These are phyloP conservation scores for Schizaphis graminum DNA, from an alignment of 2,888 invertebrate species.

Conservation along the genomic window DNA sequence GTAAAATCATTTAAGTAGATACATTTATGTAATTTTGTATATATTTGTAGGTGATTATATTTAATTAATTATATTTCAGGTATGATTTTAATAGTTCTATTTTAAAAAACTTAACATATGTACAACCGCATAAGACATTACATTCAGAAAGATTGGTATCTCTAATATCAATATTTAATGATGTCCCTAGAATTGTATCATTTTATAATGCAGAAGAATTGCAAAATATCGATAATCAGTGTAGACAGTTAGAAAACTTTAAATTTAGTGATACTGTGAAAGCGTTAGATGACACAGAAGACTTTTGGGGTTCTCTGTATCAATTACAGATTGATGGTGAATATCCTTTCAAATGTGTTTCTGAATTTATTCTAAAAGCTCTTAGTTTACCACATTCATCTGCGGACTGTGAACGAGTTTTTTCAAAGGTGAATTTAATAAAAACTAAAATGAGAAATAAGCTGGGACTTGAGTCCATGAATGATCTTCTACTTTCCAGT, in stretches of 20 bases:
- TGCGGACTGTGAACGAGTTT: constrained; percentile 5
- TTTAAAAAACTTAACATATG: not conserved
- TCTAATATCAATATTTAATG: not conserved
- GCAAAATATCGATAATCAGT: not conserved
- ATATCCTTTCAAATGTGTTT: not conserved
- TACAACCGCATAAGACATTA: not conserved
- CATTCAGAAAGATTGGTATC: not conserved
- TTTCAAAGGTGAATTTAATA: constrained; percentile 3
- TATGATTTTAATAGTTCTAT: constrained; percentile 7
- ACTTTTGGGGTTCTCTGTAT: not conserved
- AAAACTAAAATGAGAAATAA: constrained; percentile 15
- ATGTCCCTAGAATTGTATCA: not conserved
- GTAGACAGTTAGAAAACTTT: not conserved
- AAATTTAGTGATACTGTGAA: not conserved
- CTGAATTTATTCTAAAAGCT: constrained; percentile 12
- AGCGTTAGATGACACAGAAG: not conserved
- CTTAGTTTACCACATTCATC: constrained; percentile 27
- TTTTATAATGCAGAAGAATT: not conserved
- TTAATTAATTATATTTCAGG: constrained; percentile 6
- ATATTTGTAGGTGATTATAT: not conserved
- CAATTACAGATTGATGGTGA: not conserved
- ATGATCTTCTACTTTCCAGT: not conserved
- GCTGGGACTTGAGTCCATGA: not conserved
- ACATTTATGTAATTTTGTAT: not conserved
- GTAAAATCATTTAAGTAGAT: not conserved